Base-by-base conservation (phyloP, 2,888 invertebrate species). In the Andrena haemorrhoa region DNA sequence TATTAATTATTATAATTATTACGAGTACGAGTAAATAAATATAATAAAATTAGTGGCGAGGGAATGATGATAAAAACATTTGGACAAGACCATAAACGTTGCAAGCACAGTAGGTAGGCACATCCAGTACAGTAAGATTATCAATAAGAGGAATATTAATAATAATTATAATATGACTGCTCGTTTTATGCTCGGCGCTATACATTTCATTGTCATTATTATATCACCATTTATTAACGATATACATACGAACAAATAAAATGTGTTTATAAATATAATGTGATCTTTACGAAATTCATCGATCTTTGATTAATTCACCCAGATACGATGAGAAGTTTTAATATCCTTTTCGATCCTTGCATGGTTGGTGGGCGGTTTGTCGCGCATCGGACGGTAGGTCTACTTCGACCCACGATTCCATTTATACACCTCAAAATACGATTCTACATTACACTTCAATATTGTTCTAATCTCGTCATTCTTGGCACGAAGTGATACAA, bases 131-230 rank as follows among this genome's bases (percentile, higher is more conserved):
- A 83, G 87, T 91, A 90, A 90, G 89, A 84, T 87, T 86, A 90
- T 88, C 80, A 56, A 79, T 87, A 86, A 89, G 80, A 86, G 86
- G 86, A 90, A 91, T 90, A 92, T 90, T 91, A 91, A 91, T 90
- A 89, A 92, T 92, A 90, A 92, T 91, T 90, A 92, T 91, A 92
- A 91, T 91, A 92, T 88, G 90, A 92, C 90, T 91, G 92, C 92
- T 93, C 92, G 91, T 92, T 93, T 92, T 92, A 92, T 91, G 91
- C 92, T 93, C 93, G 92, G 92, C 93, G 93, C 92, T 93, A 93
- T 93, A 92, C 92, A 93, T 93, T 93, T 93, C 93, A 93, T 92
- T 93, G 93, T 93, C 93, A 93, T 93, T 92, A 93, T 92, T 93
- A 92, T 92, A 92, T 92, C 91, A 91, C 90, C 91, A 92, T 92